These are phyloP conservation scores for Holothuria leucospilota DNA, from an alignment of 53 echinoderm and acorn worm species.

Conservation along the genomic window DNA sequence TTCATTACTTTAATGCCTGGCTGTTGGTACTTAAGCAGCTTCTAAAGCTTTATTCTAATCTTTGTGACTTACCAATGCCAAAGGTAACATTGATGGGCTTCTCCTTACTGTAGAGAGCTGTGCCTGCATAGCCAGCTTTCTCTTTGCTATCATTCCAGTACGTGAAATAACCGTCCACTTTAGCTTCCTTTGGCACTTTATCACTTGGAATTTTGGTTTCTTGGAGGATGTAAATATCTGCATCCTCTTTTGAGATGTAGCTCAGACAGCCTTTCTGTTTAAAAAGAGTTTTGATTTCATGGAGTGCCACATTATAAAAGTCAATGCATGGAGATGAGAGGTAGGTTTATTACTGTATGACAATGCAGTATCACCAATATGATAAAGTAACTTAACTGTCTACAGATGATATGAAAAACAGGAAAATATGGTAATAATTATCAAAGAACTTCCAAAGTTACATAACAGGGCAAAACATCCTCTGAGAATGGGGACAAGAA, in stretches of 20 bases:
- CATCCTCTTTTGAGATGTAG: conserved; percentile 80
- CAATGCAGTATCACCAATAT: background rate
- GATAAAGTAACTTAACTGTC: no score
- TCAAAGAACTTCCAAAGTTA: background rate
- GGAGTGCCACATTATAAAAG: background rate
- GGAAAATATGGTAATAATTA: background rate
- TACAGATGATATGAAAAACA: background rate
- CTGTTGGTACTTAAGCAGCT: no score
- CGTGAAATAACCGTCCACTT: conserved; percentile 82
- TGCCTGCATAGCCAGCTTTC: conserved; percentile 90
- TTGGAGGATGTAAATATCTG: conserved; percentile 88
- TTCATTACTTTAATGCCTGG: no score
- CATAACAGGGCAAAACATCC: no score
- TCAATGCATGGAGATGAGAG: background rate
- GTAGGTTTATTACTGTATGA: background rate
- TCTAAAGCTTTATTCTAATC: no score
- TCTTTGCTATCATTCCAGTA: conserved; percentile 80
- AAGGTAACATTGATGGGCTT: conserved; percentile 85
- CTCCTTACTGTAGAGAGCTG: conserved; percentile 80
- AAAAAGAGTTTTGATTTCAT: background rate
- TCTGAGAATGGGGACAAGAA: no score
- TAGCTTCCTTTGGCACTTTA: conserved; percentile 66
- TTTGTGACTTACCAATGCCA: conserved; percentile 85
- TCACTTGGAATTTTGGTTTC: conserved; percentile 79
- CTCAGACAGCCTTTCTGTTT: conserved; percentile 90